Percentiles rank a stretch among this genome's conserved stretches.
Conservation (phyloP, 2,797 vertebrate genomes). For the Leptodactylus fallax region DNA sequence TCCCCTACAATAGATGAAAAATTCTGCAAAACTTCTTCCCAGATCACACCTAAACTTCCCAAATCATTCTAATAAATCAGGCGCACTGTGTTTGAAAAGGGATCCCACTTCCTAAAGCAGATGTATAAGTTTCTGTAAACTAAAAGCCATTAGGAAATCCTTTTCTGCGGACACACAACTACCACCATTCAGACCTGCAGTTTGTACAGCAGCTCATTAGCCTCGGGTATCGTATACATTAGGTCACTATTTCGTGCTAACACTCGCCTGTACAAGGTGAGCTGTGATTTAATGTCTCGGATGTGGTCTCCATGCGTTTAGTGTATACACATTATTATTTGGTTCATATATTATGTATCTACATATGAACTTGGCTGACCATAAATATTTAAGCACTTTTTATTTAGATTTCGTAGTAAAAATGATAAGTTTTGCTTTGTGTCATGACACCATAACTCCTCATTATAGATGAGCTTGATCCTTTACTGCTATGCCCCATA, state of each 20-base stretch:
- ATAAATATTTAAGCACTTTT: neutral
- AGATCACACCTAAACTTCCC: conserved; percentile 54
- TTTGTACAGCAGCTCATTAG: conserved; percentile 39
- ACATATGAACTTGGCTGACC: no score
- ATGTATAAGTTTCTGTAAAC: conserved; percentile 50
- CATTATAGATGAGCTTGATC: neutral
- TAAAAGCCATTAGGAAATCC: conserved; percentile 52
- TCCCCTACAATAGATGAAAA: conserved; percentile 24
- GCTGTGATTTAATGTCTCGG: neutral
- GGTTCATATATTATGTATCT: neutral
- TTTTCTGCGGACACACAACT: conserved; percentile 14
- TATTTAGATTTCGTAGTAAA: no score
- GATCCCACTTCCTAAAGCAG: conserved; percentile 20
- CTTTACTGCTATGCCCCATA: neutral
- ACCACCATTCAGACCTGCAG: conserved; percentile 10
- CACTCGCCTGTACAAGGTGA: neutral
- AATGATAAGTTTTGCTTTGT: neutral
- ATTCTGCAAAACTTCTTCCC: conserved; percentile 52
- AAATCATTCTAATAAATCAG: conserved; percentile 55
- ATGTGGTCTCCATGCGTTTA: neutral
- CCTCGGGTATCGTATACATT: neutral
- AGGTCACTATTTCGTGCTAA: neutral
- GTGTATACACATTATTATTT: neutral
- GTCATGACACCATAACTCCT: no score
- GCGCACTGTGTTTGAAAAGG: conserved; percentile 46